These are phyloP conservation scores for Pomatostomus ruficeps DNA, from an alignment of 2,113 vertebrate species.

Conservation along the genomic window DNA sequence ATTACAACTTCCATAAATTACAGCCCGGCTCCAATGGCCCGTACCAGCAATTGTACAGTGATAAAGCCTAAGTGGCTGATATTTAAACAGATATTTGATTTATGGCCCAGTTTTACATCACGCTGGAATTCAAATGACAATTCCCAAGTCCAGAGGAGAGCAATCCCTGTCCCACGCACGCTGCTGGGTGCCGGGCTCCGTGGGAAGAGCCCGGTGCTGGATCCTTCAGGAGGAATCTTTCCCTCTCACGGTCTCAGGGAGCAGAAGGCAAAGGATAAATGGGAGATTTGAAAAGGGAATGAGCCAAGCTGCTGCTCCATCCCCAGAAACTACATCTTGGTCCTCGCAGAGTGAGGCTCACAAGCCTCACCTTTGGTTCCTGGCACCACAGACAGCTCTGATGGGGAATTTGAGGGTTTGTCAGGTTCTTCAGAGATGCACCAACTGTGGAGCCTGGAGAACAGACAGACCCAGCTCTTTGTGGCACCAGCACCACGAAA, in stretches of 20 bases:
- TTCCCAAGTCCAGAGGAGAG: constrained; percentile 13
- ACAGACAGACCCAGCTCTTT: not conserved
- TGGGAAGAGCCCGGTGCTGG: not conserved
- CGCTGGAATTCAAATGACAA: constrained; percentile 16
- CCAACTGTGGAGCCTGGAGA: not conserved
- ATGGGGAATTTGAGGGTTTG: not conserved
- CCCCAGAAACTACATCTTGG: not conserved
- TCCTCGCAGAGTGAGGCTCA: not conserved
- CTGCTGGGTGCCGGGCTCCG: not conserved
- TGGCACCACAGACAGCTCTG: not conserved
- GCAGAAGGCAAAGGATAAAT: not conserved
- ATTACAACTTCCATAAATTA: constrained; percentile 57
- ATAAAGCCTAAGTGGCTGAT: constrained; percentile 54
- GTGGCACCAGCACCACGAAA: not conserved
- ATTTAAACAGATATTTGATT: constrained; percentile 60
- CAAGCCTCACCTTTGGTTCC: not conserved
- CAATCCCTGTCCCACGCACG: not conserved
- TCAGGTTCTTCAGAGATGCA: not conserved
- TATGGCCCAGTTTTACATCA: constrained; percentile 3
- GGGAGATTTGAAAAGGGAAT: not conserved
- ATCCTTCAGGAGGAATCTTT: not conserved
- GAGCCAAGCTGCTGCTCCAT: not conserved
- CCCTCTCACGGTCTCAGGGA: not conserved
- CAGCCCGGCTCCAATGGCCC: constrained; percentile 20
- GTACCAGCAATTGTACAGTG: constrained; percentile 50